Base-by-base conservation (phyloP, 2,888 invertebrate genomes). In the Quadroppia sp. region DNA sequence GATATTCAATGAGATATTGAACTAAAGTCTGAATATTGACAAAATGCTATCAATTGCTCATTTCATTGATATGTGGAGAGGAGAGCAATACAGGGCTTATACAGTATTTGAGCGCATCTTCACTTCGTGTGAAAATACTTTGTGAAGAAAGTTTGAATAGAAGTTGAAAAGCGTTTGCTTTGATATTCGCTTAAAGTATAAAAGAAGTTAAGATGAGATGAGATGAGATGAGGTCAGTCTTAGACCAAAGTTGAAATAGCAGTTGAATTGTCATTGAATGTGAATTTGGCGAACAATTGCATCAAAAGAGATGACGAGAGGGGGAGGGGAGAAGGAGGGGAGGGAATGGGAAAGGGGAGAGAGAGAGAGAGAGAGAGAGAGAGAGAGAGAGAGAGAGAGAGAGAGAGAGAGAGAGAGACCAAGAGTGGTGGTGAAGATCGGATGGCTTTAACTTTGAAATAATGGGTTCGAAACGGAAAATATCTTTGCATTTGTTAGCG, bases 341-440 rank as follows among this genome's bases (percentile, higher is more conserved):
- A 61, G 64, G n/a, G 64, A 61, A 23, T 11, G 64, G 13, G 64
- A 61, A n/a, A 36, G 36, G 64, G n/a, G 64, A 61, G 64, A 61
- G 64, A 61, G 64, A 61, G 64, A 32, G 64, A 61, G 64, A 61
- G 64, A 61, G 64, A 61, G 32, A 61, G 32, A 32, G 64, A 61
- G 59, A 59, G 59, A 59, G 59, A 59, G 59, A 59, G 59, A 25
- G 17, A 17, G 17, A 59, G 17, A 59, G 20, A n/a, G n/a, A n/a
- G n/a, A n/a, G n/a, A n/a, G n/a, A n/a, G n/a, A n/a, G n/a, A n/a
- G n/a, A n/a, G n/a, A n/a, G n/a, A n/a, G n/a, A n/a, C n/a, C n/a
- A n/a, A 42, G 42, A 36, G 28, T 40, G 13, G 32, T 67, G 56
- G 23, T 56, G 7, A 25, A 23, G 28, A 56, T 20, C 56, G 25